Evolutionary conservation across 2,888 invertebrate genomes (phyloP).

Genomic region (Drosophila diplacantha): DNA sequence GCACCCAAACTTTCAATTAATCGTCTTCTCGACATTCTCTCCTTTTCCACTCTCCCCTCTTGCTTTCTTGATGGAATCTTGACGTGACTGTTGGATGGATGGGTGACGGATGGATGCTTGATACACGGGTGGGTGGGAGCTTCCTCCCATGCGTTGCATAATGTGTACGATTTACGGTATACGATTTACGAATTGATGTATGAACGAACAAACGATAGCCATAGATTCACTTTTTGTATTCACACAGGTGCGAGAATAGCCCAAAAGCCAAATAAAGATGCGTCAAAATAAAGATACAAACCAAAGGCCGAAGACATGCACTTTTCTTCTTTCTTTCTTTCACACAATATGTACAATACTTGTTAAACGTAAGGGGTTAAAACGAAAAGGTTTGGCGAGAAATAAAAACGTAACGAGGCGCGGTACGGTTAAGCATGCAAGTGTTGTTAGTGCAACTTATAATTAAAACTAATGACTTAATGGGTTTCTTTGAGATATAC

Average conservation of each 20-base stretch:
- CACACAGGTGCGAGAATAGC: slow-evolving; percentile 12
- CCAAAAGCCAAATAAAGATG: slow-evolving; percentile 27
- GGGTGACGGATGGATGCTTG: slow-evolving; percentile 9
- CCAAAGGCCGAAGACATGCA: slow-evolving; percentile 18
- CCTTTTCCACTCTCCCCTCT: background rate
- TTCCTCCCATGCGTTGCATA: slow-evolving; percentile 35
- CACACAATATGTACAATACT: slow-evolving; percentile 9
- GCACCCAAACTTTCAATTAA: slow-evolving; percentile 27
- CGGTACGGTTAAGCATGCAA: slow-evolving; percentile 11
- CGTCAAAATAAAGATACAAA: slow-evolving; percentile 11
- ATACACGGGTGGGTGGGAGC: background rate
- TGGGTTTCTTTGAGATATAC: background rate
- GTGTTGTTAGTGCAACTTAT: background rate
- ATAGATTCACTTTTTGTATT: slow-evolving; percentile 17
- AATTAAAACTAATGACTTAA: background rate
- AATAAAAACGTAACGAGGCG: slow-evolving; percentile 14
- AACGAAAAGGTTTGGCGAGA: background rate
- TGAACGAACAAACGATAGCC: slow-evolving; percentile 7
- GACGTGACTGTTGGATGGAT: slow-evolving; percentile 9
- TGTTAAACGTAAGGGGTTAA: background rate
- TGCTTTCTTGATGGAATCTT: slow-evolving; percentile 12
- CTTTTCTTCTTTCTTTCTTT: slow-evolving; percentile 9
- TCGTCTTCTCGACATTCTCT: background rate
- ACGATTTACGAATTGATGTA: slow-evolving; percentile 17
- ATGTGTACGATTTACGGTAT: slow-evolving; percentile 15